Evolutionary conservation across 2,113 vertebrate species (phyloP).

Genomic region (Catharus bicknelli): DNA sequence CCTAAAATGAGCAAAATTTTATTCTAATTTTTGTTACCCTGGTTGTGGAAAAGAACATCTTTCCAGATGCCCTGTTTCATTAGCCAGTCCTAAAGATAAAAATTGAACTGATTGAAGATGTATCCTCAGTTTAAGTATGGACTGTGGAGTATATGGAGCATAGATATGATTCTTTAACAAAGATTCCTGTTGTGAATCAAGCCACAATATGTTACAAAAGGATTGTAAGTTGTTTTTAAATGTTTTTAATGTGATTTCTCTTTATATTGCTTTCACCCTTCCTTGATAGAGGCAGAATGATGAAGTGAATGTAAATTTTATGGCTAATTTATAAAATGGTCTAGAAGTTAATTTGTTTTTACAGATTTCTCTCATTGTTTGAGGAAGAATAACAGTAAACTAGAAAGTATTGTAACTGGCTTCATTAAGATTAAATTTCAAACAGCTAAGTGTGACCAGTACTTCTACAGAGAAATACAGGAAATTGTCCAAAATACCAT

Average conservation of each 20-base stretch:
- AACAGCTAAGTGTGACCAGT: background rate
- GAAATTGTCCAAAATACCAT: background rate
- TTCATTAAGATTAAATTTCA: background rate
- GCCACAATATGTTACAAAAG: background rate
- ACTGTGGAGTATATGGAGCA: background rate
- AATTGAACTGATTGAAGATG: background rate
- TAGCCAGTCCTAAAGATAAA: background rate
- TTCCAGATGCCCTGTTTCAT: background rate
- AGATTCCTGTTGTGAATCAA: background rate
- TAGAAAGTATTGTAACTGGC: background rate
- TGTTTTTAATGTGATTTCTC: background rate
- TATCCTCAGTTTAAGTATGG: background rate
- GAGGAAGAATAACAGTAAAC: background rate
- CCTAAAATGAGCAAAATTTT: background rate
- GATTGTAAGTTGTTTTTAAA: background rate
- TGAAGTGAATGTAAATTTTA: background rate
- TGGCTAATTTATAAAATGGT: background rate
- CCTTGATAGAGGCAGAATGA: background rate
- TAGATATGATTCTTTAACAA: background rate
- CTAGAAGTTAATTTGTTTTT: background rate
- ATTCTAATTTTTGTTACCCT: background rate
- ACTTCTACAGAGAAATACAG: background rate
- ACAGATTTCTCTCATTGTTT: background rate
- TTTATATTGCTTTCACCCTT: background rate
- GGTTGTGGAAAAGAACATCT: background rate